Evolutionary conservation across 2,113 vertebrate species (phyloP).

Genomic region (Dromaius novaehollandiae): DNA sequence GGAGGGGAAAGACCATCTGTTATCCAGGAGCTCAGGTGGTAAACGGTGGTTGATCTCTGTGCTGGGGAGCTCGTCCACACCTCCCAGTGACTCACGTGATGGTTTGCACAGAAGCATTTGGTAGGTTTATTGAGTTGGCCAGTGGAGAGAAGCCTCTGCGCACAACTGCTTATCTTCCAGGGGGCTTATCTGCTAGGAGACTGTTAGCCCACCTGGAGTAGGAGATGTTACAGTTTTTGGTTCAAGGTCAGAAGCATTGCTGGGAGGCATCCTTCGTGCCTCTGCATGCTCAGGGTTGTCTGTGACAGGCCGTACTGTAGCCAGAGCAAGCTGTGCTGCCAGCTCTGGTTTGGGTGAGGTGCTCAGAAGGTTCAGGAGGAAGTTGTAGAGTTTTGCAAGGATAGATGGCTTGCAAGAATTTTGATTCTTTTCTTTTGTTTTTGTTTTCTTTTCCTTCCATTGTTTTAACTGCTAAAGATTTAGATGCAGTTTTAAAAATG

Average conservation of each 20-base stretch:
- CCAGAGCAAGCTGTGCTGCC: not conserved
- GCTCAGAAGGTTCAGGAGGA: not conserved
- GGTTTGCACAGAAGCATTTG: not conserved
- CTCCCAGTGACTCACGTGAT: not conserved
- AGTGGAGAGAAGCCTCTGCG: not conserved
- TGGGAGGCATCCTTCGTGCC: not conserved
- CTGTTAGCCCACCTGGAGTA: not conserved
- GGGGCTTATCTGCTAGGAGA: not conserved
- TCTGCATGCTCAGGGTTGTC: not conserved
- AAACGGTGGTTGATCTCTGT: not conserved
- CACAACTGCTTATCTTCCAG: not conserved
- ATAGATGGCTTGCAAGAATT: not conserved
- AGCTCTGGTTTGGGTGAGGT: not conserved
- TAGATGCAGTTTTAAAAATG: not conserved
- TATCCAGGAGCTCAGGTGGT: not conserved
- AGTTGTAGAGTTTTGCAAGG: not conserved
- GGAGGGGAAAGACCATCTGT: not conserved
- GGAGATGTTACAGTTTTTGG: not conserved
- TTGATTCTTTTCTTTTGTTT: not conserved
- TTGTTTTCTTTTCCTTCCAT: not conserved
- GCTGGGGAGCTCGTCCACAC: not conserved
- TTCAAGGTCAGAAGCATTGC: not conserved
- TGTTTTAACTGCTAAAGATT: not conserved
- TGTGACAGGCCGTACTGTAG: too few species aligned
- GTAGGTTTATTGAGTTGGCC: not conserved